Conservation (phyloP, 1,140 invertebrate species). For the Bombus terrestris region DNA sequence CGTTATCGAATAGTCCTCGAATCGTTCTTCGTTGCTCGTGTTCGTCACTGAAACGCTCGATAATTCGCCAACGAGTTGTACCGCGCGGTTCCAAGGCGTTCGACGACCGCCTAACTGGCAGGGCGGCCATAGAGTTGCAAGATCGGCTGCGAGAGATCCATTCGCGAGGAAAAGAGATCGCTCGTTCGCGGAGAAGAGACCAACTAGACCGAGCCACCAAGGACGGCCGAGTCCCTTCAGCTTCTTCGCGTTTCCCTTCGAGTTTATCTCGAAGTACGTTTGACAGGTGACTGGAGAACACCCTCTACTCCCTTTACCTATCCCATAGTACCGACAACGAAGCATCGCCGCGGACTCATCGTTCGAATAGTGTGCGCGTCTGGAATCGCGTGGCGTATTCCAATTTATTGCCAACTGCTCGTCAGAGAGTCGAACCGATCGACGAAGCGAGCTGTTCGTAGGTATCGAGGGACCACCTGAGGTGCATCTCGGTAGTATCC, state of each 20-base stretch:
- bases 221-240: conserved; percentile 46
- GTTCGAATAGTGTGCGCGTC: not conserved
- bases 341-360: conserved; percentile 18
- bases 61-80: conserved; percentile 34
- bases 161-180: conserved; percentile 39
- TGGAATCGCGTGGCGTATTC: conserved; percentile 68
- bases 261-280: conserved; percentile 50
- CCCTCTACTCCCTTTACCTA: conserved; percentile 56
- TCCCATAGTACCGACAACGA: conserved; percentile 3
- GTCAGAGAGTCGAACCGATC: conserved; percentile 52
- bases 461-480: conserved; percentile 68
- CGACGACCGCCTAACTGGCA: conserved; percentile 23
- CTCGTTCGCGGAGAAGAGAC: not conserved
- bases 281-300: conserved; percentile 67
- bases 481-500: conserved; percentile 49
- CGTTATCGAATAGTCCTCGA: conserved; percentile 50
- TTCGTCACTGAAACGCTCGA: conserved; percentile 14
- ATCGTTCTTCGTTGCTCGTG: not conserved
- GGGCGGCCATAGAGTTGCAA: conserved; percentile 8
- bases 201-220: conserved; percentile 57
- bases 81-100: not conserved
- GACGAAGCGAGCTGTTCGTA: conserved; percentile 32
- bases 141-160: conserved; percentile 54
- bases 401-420: conserved; percentile 74
- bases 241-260: conserved; percentile 6